Percentiles rank a stretch among this genome's conserved stretches.
These are phyloP conservation scores for Takifugu ocellatus DNA, from an alignment of 2,797 vertebrate species.

Conservation along the genomic window DNA sequence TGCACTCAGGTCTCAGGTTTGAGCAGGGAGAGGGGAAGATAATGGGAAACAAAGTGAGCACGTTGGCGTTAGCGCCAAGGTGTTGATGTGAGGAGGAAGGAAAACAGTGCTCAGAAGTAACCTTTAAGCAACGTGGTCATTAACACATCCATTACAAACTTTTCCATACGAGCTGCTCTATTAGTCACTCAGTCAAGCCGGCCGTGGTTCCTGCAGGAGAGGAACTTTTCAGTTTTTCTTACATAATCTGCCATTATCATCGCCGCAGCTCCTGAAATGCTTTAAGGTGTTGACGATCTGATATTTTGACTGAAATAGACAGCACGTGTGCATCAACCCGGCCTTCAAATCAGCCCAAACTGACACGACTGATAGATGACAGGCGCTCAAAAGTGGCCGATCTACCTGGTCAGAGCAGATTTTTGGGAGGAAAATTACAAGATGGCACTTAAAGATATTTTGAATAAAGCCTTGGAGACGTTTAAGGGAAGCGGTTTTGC, in stretches of 20 bases:
- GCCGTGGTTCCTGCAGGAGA: constrained; percentile 38
- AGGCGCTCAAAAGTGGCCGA: too few relatives aligned
- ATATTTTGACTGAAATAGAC: too few relatives aligned
- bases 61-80: constrained; percentile 61
- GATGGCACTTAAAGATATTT: too few relatives aligned
- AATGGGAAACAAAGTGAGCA: constrained; percentile 66
- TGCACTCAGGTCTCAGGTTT: constrained; percentile 47
- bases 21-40: constrained; percentile 49
- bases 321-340: too few relatives aligned
- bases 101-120: constrained; percentile 69
- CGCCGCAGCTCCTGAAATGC: constrained; percentile 27
- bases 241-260: constrained; percentile 61
- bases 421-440: too few relatives aligned
- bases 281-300: constrained; percentile 21
- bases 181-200: constrained; percentile 64
- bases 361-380: too few relatives aligned
- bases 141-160: constrained; percentile 70
- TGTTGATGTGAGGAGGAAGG: constrained; percentile 62
- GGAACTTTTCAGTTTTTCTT: constrained; percentile 55
- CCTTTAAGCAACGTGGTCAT: constrained; percentile 72
- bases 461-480: too few relatives aligned
- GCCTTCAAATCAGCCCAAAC: too few relatives aligned
- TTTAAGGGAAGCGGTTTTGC: too few relatives aligned
- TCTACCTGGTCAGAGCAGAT: too few relatives aligned
- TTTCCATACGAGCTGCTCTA: constrained; percentile 56